Conservation (phyloP, 2,888 invertebrate species). For the Cynaeus angustus region DNA sequence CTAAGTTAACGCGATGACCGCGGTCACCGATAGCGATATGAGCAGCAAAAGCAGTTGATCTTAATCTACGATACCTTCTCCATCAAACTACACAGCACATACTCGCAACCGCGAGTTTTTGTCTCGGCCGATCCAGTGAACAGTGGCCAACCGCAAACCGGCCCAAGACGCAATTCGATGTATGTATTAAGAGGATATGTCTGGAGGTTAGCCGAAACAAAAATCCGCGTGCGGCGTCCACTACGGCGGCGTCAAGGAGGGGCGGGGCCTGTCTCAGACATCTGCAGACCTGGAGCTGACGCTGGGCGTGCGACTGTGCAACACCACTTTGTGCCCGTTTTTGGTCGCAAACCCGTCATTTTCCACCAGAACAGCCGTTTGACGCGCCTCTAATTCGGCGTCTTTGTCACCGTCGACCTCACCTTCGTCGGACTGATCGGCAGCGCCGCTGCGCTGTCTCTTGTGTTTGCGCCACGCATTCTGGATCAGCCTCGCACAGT, state of each 20-base stretch:
- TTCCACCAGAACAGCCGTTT: conserved; percentile 90
- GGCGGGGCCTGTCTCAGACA: conserved; percentile 87
- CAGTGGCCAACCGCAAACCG: conserved; percentile 13
- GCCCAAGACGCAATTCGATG: conserved; percentile 40
- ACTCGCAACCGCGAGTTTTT: conserved; percentile 64
- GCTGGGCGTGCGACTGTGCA: conserved; percentile 90
- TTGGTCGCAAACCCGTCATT: conserved; percentile 88
- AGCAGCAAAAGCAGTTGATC: conserved; percentile 64
- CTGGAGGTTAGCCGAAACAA: conserved; percentile 34
- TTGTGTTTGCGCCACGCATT: conserved; percentile 94
- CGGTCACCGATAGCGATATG: conserved; percentile 65
- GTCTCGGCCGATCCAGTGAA: conserved; percentile 64
- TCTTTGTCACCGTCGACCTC: conserved; percentile 67
- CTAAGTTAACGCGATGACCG: too few species aligned
- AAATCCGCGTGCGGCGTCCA: conserved; percentile 49
- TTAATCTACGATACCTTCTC: conserved; percentile 69
- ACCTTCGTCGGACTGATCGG: conserved; percentile 75
- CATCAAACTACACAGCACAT: conserved; percentile 72
- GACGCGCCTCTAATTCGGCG: conserved; percentile 71
- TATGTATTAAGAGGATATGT: conserved; percentile 34
- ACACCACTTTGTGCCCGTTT: conserved; percentile 93
- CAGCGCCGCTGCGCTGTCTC: conserved; percentile 77
- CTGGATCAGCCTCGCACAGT: conserved; percentile 96
- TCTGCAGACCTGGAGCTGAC: conserved; percentile 88
- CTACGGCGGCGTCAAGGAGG: conserved; percentile 75